Evolutionary conservation across 1,140 invertebrate genomes (phyloP), one percentile per base, ranked within the genome.

Genomic region (Hyles euphorbiae): DNA sequence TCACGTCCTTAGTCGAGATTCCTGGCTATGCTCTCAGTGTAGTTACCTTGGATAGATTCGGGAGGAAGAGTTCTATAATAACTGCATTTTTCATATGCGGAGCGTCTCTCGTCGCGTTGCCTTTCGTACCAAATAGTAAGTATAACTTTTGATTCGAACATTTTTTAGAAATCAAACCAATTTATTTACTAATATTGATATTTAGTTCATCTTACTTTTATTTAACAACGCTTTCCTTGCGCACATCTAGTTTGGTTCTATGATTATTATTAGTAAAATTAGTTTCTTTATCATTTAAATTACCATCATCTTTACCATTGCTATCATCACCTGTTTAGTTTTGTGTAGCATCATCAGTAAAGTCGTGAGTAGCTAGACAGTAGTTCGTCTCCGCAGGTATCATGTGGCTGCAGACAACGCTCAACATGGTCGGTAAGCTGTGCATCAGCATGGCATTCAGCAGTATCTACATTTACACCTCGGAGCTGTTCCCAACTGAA

Each of bases 401-500:
- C n/a, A 46, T 55, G 3, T 88, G 83, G 85, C 64, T 81, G 54
- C 69, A 68, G 63, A 88, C 81, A 11, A 76, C 75, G 3, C 70
- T 86, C 3, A 85, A 74, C 57, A 58, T 88, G 68, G 57, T 88
- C 61, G 94, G 93, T 3, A 94, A 94, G 81, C 90, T 92, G 68
- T 91, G 90, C 58, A 93, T 93, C 63, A 92, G 92, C 10, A 90
- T 91, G 76, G 88, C 91, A 1, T 93, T 93, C 68, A 90, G 90
- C 58, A 90, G 90, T 51, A 86, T 93, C 36, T 94, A 94, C 73
- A 91, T 94, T 56, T 93, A 93, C 68, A 94, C 93, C 0, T 90
- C 92, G 1, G 94, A 94, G 83, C 87, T 94, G 75, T 94, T 93
- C 70, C 94, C 94, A 2, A 94, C 94, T 3, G 90, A 89, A 56